Evolutionary conservation across 2,888 invertebrate genomes (phyloP), one percentile per base, ranked within the genome.

Genomic region (Myathropa florea): DNA sequence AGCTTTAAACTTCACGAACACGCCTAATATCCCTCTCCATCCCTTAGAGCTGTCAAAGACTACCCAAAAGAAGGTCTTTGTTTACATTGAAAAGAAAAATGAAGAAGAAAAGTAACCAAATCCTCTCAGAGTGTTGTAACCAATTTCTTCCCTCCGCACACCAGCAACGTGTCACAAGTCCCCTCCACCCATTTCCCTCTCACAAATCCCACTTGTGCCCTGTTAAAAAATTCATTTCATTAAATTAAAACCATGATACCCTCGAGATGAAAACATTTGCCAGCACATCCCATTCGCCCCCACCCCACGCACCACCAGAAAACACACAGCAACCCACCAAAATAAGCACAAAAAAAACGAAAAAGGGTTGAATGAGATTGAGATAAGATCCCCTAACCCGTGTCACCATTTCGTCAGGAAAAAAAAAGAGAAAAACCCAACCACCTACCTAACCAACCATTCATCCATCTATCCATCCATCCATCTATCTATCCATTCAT

Each of bases 371-470:
- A 23, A 65, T 28, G 21, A 55, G 21, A 65, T 65, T 65, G 28
- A 65, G 75, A 57, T 30, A 64, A 65, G 14, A 3, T 23, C 28
- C 10, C 59, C 46, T 46, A 60, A 70, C 67, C 60, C 67, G 53
- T 60, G 28, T 53, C 59, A 53, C 59, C 18, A 67, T 67, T 68
- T 76, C 30, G 10, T 76, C 46, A 60, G 30, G 39, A 76, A 28
- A 18, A 53, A 7, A 10, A 28, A 3, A 7, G 26, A 1, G 10
- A 0, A 33, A 23, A 53, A 12, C 9, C n/a, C 60, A 59, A 60
- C 53, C 39, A 76, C 23, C 46, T n/a, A 46, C 46, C 46, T 46
- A 46, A 46, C 46, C 46, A 46, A 46, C 18, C 46, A 46, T 46
- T 46, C 46, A 46, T 46, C 46, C 18, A 46, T 46, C 39, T n/a